Conservation (phyloP, 2,888 invertebrate genomes). For the Seira sanloemensis region DNA sequence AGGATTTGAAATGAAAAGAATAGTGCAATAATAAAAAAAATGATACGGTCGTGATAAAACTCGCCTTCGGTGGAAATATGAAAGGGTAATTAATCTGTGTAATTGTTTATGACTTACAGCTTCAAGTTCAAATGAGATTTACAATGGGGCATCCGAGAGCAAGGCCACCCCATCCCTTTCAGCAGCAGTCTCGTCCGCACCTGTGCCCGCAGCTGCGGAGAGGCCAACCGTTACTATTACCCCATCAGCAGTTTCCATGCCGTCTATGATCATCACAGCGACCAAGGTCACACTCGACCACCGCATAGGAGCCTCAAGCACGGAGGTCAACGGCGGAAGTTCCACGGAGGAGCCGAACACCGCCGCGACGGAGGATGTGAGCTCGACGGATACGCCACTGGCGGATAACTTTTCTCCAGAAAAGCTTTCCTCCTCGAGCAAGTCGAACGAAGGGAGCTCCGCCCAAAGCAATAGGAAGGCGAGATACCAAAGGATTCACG, state of each 20-base stretch:
- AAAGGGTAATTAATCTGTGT: no score
- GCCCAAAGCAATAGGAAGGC: conserved; percentile 19
- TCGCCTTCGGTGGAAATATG: no score
- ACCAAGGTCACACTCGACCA: conserved; percentile 41
- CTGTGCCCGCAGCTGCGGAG: conserved; percentile 10
- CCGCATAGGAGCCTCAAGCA: background rate
- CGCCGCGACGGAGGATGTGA: background rate
- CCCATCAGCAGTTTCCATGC: conserved; percentile 34
- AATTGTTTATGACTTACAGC: no score
- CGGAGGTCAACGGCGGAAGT: background rate
- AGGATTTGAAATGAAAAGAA: no score
- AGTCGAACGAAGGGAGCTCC: background rate
- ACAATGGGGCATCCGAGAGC: conserved; percentile 7
- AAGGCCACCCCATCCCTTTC: conserved; percentile 44
- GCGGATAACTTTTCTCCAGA: background rate
- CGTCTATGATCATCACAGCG: conserved; percentile 69
- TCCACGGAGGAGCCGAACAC: background rate
- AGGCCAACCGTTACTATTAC: conserved; percentile 35
- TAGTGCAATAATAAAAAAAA: background rate
- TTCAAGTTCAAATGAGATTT: conserved; percentile 39
- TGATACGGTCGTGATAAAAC: background rate
- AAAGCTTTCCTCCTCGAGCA: background rate
- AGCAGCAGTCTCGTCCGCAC: background rate
- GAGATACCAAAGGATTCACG: conserved; percentile 31
- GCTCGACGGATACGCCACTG: background rate